Conservation (phyloP, 2,113 vertebrate genomes). For the Amphiprion ocellaris region DNA sequence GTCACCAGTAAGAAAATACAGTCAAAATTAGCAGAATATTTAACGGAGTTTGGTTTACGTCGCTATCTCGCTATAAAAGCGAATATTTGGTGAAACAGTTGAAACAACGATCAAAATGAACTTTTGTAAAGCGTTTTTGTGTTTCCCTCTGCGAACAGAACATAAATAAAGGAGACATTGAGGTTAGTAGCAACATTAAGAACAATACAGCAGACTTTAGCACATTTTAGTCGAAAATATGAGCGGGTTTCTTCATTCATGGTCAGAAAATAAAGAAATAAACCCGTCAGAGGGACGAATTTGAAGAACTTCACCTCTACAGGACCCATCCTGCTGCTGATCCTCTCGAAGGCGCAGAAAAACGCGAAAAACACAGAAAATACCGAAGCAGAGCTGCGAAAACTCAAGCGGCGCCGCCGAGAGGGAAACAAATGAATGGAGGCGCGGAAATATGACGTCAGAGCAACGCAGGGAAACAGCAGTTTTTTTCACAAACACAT, state of each 20-base stretch:
- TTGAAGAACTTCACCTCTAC: conserved; percentile 56
- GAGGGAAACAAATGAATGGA: rapidly evolving
- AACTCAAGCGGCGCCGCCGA: background rate
- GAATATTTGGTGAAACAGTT: too few species aligned
- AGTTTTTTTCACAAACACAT: too few species aligned
- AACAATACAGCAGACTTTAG: too few species aligned
- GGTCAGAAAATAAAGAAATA: background rate
- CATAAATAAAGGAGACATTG: too few species aligned
- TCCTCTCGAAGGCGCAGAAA: background rate
- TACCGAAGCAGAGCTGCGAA: background rate
- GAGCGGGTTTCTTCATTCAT: background rate
- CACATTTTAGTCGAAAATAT: too few species aligned
- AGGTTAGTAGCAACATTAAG: too few species aligned
- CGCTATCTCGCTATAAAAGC: rapidly evolving
- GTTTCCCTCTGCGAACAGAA: too few species aligned
- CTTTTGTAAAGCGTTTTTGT: too few species aligned
- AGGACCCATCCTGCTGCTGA: conserved; percentile 59
- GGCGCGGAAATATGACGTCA: conserved; percentile 48
- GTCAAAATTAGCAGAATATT: background rate
- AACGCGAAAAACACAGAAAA: background rate
- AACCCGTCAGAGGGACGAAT: background rate
- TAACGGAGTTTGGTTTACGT: background rate
- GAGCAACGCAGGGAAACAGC: background rate
- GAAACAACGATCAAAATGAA: too few species aligned
- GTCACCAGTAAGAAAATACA: background rate